Base-by-base conservation (phyloP, 2,797 vertebrate genomes). In the Vultur gryphus region DNA sequence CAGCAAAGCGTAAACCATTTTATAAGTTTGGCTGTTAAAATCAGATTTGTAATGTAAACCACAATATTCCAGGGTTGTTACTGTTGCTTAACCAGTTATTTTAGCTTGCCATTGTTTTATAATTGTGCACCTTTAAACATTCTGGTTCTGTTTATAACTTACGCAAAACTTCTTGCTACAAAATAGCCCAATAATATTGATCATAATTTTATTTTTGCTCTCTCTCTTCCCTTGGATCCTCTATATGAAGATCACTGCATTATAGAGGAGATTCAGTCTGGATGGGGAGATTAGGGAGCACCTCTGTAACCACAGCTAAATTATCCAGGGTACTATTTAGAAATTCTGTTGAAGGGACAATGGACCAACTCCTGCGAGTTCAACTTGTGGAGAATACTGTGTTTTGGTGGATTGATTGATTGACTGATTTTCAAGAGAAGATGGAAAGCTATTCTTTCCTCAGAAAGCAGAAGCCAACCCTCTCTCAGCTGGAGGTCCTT, bases 21-120 rank as follows among this genome's bases (percentile, higher is more conserved):
- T 98, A 98, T 98, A 98, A 98, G 97, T 98, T 98, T 98, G 98
- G 98, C 98, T 98, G 97, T 98, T 98, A 97, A 98, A 97, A 97
- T 98, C 96, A 94, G 97, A 98, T 97, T 97, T 98, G 96, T 97
- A 98, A 98, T 97, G 96, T 98, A 98, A 98, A 97, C 97, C 97
- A 96, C 96, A 93, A 88, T 97, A 97, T 97, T 97, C 94, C 69
- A 93, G 83, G 95, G 89, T 92, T 97, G 92, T 97, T 96, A 48
- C 93, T 96, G 77, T 91, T 96, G 64, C 97, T 97, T 95, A 94
- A 96, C 81, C 96, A 89, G 76, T 94, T 91, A 71, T 85, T 89
- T 92, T 84, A 89, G 89, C 84, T 95, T 88, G 49, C 80, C 64
- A 83, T 95, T 93, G 78, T 95, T 96, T 97, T 94, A 59, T 90